Evolutionary conservation across 2,888 invertebrate species (phyloP).

Genomic region (Loripinus fragilis): DNA sequence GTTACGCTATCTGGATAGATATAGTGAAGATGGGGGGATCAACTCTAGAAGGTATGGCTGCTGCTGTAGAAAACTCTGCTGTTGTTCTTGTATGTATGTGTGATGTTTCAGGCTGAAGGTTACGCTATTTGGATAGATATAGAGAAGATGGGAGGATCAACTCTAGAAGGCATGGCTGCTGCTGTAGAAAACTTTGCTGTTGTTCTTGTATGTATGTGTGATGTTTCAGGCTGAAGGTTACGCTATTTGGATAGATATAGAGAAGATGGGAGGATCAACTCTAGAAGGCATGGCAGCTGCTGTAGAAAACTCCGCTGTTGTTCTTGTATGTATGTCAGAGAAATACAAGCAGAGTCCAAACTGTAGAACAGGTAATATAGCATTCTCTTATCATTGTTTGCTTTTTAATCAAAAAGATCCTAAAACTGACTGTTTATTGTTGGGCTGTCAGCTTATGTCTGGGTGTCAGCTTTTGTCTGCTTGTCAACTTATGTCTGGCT

Average conservation of each 20-base stretch:
- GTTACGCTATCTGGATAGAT: slow-evolving; percentile 80
- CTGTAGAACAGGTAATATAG: slow-evolving; percentile 79
- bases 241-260: slow-evolving; percentile 81
- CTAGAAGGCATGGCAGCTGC: slow-evolving; percentile 81
- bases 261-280: slow-evolving; percentile 80
- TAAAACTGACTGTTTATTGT: no score
- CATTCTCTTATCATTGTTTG: no score
- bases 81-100: slow-evolving; percentile 75
- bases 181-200: slow-evolving; percentile 80
- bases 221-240: slow-evolving; percentile 70
- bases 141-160: slow-evolving; percentile 80
- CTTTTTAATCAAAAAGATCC: no score
- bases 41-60: slow-evolving; percentile 81
- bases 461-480: no score
- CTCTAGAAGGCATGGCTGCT: slow-evolving; percentile 80
- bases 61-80: slow-evolving; percentile 79
- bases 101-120: slow-evolving; percentile 65
- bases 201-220: no score
- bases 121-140: slow-evolving; percentile 81
- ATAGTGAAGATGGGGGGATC: slow-evolving; percentile 80
- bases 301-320: slow-evolving; percentile 79
- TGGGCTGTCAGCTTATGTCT: no score
- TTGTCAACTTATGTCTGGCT: no score
- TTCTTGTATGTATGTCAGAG: slow-evolving; percentile 80
- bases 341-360: slow-evolving; percentile 81